Base-by-base conservation (phyloP, 2,888 invertebrate species). In the Arctia plantaginis region DNA sequence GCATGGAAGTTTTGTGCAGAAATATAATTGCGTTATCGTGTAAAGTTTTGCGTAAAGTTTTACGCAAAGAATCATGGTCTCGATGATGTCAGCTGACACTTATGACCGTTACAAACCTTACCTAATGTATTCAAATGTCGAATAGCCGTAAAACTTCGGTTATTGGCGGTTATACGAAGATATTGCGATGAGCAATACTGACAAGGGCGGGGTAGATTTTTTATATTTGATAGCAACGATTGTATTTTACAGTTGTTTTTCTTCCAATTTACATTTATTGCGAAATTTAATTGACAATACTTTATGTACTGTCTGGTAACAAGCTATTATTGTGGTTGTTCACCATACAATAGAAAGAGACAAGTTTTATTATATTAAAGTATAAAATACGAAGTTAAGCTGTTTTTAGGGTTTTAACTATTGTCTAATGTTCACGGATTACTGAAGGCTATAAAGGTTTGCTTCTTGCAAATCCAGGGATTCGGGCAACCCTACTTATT, bases 61-160 rank as follows among this genome's bases (percentile, higher is more conserved):
- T 71, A 51, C 65, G 71, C 41, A 51, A 51, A 66, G 1, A 15
- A 13, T 15, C 51, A 35, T 41, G 59, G 33, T 47, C 23, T 44
- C 68, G 67, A 47, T 68, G 72, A 68, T 41, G 68, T 73, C 72
- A 67, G 20, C 18, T 73, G 72, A 73, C 47, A 39, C 67, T 33
- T 68, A 72, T 44, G 68, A 73, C 41, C 72, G 72, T 69, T 69
- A 69, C 69, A 69, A 23, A 41, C 69, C 41, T 69, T 69, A 59
- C 69, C 30, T 72, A 59, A 72, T 41, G 59, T 68, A 47, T 72
- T 68, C 68, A 72, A 72, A 68, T 72, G 66, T 62, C 41, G 72
- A 68, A 72, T 47, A 64, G 33, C 62, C 62, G 47, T 62, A 55
- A 72, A 66, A 66, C 41, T 47, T 41, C 66, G 23, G 33, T 47